Base-by-base conservation (phyloP, 2,113 vertebrate species). In the Gobius niger region DNA sequence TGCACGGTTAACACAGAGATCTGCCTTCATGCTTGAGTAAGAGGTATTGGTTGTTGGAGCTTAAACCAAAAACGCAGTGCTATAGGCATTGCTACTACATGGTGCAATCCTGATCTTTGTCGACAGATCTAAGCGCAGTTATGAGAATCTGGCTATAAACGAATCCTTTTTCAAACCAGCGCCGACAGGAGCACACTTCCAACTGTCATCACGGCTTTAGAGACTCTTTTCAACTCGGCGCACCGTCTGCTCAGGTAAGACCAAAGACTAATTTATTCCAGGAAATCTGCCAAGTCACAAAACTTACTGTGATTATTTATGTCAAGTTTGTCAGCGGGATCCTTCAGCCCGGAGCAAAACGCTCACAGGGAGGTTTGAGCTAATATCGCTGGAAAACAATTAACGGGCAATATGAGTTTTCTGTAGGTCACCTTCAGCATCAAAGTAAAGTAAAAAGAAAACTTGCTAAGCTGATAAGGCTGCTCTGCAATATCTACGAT, bases 371-470 rank as follows among this genome's bases (percentile, higher is more conserved):
- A 11, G 44, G 18, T 19, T 50, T 68, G 47, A 69, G 62, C 65
- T 47, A 57, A 71, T 74, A 49, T 66, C 54, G 56, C n/a, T 60
- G 13, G 66, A 65, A 67, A 47, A 75, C 77, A 4, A 82, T 80
- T 75, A 70, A 73, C 59, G 52, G 54, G 49, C 52, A 77, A 72
- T 24, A 73, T 42, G 56, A 41, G 56, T 14, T 59, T 59, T 59
- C 3, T 42, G 13, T 15, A 34, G 15, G 56, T 59, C 24, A 59
- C 56, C 56, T 41, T 41, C 34, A 41, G 24, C 24, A 7, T 19
- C 7, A 19, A n/a, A 11, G 16, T 18, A 11, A 11, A 19, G 24
- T 13, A 3, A 41, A 59, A 7, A 0, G 13, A 13, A 42, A 59
- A 59, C 7, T 8, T 0, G n/a, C n/a, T n/a, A n/a, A 41, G 34